Base-by-base conservation (phyloP, 2,797 vertebrate species). In the Anguilla pacifica region DNA sequence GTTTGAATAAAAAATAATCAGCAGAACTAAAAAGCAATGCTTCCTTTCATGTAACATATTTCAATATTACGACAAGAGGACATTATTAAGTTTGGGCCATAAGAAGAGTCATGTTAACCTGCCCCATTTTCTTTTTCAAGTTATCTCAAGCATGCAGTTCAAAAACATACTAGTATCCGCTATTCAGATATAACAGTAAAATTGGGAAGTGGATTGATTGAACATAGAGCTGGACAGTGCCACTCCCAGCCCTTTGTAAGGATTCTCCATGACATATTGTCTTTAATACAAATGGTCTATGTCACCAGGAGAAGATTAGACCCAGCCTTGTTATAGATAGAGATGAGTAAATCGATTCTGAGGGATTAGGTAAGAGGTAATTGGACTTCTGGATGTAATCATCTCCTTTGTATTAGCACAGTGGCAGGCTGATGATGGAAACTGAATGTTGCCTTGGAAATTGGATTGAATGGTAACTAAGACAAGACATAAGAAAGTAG, bases 1-100 rank as follows among this genome's bases (percentile, higher is more conserved):
- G n/a, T 28, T 72, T 55, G 13, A 46, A 83, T 67, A 70, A 67
- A 83, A 59, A 72, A 57, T 86, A 86, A 88, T 86, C 57, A 84
- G 46, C 46, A 67, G 74, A 82, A 70, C 49, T 55, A 39, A 22
- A 85, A 51, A 59, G n/a, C 67, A 79, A 25, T 64, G 55, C 28
- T 22, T 49, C 19, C 49, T 72, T 49, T 25, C 55, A 46, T 51
- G 31, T 11, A 79, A 85, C 74, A 61, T 31, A 51, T 35, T 17
- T 77, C 49, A 85, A 70, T 83, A 88, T 72, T 39, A 85, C 85
- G 25, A 70, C 13, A 85, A 64, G 35, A 85, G 2, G 57, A 17
- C 46, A 84, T 88, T 5, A 53, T n/a, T 64, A 31, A 9, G 7
- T 64, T 74, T n/a, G n/a, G 64, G 70, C 11, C 43, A 64, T 35